Evolutionary conservation across 2,888 invertebrate species (phyloP).

Genomic region (Melanargia galathea): DNA sequence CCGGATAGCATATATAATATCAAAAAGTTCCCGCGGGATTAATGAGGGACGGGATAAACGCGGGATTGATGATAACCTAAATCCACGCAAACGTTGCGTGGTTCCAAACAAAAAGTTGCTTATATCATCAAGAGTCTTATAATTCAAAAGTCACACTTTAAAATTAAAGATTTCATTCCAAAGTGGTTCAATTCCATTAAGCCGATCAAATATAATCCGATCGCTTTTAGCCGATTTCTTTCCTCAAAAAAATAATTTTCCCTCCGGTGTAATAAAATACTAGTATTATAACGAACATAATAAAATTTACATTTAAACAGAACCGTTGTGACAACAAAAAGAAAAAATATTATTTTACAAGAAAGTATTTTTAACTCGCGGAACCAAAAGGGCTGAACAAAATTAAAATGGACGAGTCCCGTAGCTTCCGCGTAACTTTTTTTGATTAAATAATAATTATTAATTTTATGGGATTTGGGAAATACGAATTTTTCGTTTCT

Average conservation of each 20-base stretch:
- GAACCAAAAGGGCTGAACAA: not conserved
- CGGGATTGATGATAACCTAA: too few species aligned
- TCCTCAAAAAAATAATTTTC: not conserved
- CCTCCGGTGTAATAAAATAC: slow-evolving; percentile 5
- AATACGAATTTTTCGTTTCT: too few species aligned
- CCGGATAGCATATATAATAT: too few species aligned
- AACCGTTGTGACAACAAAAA: slow-evolving; percentile 6
- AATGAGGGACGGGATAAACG: too few species aligned
- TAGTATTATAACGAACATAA: not conserved
- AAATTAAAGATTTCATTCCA: too few species aligned
- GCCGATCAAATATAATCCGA: not conserved
- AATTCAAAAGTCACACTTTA: too few species aligned
- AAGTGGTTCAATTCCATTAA: too few species aligned
- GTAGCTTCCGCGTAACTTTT: not conserved
- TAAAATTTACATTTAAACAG: slow-evolving; percentile 22
- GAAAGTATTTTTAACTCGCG: not conserved
- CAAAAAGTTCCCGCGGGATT: too few species aligned
- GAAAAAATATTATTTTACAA: not conserved
- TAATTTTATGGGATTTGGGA: too few species aligned
- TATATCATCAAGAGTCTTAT: too few species aligned
- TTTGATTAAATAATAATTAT: not conserved
- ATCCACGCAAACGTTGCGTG: too few species aligned
- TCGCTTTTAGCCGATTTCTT: slow-evolving; percentile 2
- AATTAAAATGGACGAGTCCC: not conserved
- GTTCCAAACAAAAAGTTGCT: too few species aligned